Percentiles rank a stretch among this genome's conserved stretches.
Conservation (phyloP, 2,888 invertebrate genomes). For the Caenorhabditis macrosperma region DNA sequence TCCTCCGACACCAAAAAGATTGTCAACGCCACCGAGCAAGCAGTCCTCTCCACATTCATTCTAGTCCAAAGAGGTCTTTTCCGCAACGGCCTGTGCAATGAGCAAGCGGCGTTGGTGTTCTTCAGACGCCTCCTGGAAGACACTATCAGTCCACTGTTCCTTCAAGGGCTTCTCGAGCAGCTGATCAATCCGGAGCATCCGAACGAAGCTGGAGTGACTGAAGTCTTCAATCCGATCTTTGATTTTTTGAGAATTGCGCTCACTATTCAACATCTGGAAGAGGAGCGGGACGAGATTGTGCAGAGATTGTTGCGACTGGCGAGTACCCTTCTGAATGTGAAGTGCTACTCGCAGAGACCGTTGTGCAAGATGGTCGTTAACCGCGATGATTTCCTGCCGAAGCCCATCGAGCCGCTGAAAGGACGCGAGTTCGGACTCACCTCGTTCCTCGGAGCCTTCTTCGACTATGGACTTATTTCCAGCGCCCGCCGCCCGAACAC, state of each 20-base stretch:
- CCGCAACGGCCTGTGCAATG: background rate
- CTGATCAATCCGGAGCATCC: too few species aligned
- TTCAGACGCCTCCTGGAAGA: constrained; percentile 30
- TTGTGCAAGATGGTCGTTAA: constrained; percentile 55
- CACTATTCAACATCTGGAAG: constrained; percentile 40
- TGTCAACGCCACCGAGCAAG: background rate
- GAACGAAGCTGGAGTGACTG: background rate
- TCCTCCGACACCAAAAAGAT: background rate
- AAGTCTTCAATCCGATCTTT: constrained; percentile 69
- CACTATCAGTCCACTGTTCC: background rate
- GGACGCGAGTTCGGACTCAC: constrained; percentile 91
- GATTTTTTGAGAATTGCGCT: constrained; percentile 42
- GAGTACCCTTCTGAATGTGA: constrained; percentile 44
- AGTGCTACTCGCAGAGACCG: constrained; percentile 28
- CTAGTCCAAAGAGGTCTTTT: constrained; percentile 1
- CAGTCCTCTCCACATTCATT: constrained; percentile 7
- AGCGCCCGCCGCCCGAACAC: constrained; percentile 86
- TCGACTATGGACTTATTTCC: constrained; percentile 92
- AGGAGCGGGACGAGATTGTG: constrained; percentile 32
- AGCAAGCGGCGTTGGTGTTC: background rate
- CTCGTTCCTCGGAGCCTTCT: constrained; percentile 92
- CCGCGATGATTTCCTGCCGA: constrained; percentile 55
- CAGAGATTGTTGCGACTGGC: constrained; percentile 31
- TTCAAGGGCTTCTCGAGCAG: background rate
- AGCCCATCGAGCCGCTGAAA: constrained; percentile 82